Base-by-base conservation (phyloP, 2,113 vertebrate species). In the Sus scrofa region DNA sequence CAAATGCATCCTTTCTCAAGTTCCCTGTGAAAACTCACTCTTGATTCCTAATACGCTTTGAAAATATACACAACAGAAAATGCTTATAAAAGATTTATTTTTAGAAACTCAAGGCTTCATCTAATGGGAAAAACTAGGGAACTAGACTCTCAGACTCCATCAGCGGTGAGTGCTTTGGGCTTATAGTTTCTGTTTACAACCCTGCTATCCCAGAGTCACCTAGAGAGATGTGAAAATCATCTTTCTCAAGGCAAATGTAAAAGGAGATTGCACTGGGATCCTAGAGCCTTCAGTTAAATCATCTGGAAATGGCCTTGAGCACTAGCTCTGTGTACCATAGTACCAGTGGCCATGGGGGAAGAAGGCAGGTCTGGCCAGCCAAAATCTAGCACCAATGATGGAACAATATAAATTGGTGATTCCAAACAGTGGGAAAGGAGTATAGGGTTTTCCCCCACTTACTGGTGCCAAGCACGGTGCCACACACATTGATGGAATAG, bases 51-150 rank as follows among this genome's bases (percentile, higher is more conserved):
- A 75, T 90, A 81, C 44, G 24, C 27, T 87, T 24, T 73, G 77
- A 86, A 96, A 96, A 81, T 74, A 68, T n/a, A 62, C 30, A 62
- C 3, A 71, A 34, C 24, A 67, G 52, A 82, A 89, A 56, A 63
- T 3, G 8, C 30, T 50, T 26, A 68, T 19, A 82, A 68, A 93
- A 86, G 30, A 2, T 62, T 88, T 93, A 39, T 60, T 88, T 73
- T 58, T 39, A 39, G 82, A 90, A 13, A 12, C 7, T 15, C 10
- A 63, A 93, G 22, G 93, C 71, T 78, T 90, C 18, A 37, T 67
- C 58, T 83, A 58, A 78, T 27, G 52, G 52, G 71, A 30, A 73
- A 67, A 96, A 91, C n/a, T 20, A 71, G 68, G 81, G 34, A 82
- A 92, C 10, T 27, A 65, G 26, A 54, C 10, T 73, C 22, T 77